Conservation (phyloP, 2,113 vertebrate genomes). For the Saguinus imperator region DNA sequence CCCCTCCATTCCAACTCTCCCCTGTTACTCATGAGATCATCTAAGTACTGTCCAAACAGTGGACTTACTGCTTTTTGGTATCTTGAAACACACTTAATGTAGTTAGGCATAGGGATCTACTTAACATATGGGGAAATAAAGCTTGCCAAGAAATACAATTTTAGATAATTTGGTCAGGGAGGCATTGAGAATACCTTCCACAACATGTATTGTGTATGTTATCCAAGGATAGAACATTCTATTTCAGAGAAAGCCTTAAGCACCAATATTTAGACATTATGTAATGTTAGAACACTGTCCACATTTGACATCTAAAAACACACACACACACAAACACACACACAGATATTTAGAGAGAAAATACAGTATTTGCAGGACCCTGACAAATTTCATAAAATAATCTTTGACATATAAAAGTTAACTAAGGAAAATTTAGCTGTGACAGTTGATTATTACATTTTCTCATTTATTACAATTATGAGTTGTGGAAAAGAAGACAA, state of each 20-base stretch:
- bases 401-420: not conserved
- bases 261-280: not conserved
- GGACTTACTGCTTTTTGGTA: not conserved
- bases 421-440: not conserved
- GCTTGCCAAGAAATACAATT: not conserved
- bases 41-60: not conserved
- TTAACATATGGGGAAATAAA: not conserved
- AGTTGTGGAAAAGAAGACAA: constrained; percentile 22
- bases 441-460: not conserved
- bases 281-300: not conserved
- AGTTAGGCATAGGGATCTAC: not conserved
- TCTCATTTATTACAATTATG: constrained; percentile 11
- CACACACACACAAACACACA: not conserved
- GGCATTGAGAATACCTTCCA: not conserved
- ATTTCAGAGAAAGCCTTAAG: not conserved
- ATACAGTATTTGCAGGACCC: not conserved
- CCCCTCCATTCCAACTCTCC: rapidly evolving
- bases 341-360: not conserved
- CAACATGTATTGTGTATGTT: not conserved
- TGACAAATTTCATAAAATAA: not conserved
- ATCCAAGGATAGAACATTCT: not conserved
- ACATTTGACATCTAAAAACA: not conserved
- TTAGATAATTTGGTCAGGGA: not conserved
- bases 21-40: not conserved
- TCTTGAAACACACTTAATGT: not conserved